Percentiles rank a stretch among this genome's conserved stretches.
phyloP scores from a whole-genome alignment of 2,888 invertebrate genomes.

The Orthosia gracilis region DNA sequence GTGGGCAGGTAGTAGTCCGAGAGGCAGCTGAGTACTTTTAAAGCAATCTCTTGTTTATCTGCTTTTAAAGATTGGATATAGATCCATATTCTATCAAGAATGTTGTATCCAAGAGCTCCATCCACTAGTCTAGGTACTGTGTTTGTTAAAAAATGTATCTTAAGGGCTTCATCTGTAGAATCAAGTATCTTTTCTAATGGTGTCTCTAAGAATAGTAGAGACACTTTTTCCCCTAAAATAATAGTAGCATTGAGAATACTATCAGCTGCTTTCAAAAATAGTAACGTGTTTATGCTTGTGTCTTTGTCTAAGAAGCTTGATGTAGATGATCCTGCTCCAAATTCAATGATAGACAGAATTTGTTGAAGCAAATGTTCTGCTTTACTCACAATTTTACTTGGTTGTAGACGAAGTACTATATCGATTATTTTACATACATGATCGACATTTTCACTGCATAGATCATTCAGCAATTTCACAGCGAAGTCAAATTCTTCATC shows the following conservation, averaged over 20 bases:
- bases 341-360: slow-evolving; percentile 75
- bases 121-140: slow-evolving; percentile 81
- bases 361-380: slow-evolving; percentile 88
- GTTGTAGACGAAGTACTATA: slow-evolving; percentile 77
- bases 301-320: slow-evolving; percentile 42
- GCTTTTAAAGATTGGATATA: slow-evolving; percentile 69
- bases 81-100: slow-evolving; percentile 84
- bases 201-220: slow-evolving; percentile 77
- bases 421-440: slow-evolving; percentile 79
- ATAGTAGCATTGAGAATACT: slow-evolving; percentile 80
- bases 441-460: slow-evolving; percentile 75
- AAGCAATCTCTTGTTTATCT: slow-evolving; percentile 63
- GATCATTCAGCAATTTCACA: slow-evolving; percentile 75
- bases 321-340: slow-evolving; percentile 50
- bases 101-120: slow-evolving; percentile 76
- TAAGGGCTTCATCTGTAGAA: slow-evolving; percentile 75
- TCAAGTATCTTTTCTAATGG: slow-evolving; percentile 79
- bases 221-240: slow-evolving; percentile 68
- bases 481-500: slow-evolving; percentile 80
- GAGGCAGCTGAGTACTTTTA: slow-evolving; percentile 82
- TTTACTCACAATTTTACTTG: slow-evolving; percentile 75
- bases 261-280: slow-evolving; percentile 78
- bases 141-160: slow-evolving; percentile 80
- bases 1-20: slow-evolving; percentile 84
- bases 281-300: slow-evolving; percentile 59